phyloP scores from a whole-genome alignment of 1,140 invertebrate species.

The Drosophila kohkoa region DNA sequence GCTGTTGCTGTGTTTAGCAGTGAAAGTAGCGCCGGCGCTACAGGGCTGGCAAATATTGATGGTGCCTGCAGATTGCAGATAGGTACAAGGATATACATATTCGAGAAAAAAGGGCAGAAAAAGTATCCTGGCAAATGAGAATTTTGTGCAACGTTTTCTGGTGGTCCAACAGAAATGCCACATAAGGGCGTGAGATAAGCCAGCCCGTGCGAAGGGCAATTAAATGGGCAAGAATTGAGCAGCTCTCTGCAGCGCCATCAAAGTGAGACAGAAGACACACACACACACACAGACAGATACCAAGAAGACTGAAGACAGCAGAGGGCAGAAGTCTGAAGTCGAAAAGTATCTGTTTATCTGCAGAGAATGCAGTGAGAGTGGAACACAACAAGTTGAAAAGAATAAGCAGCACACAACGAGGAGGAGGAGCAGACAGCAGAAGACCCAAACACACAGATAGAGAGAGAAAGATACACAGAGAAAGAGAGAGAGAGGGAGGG shows the following conservation, averaged over 20 bases:
- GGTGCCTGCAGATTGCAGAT: constrained; percentile 40
- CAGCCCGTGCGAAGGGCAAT: constrained; percentile 65
- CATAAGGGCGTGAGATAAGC: constrained; percentile 56
- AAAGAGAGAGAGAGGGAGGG: constrained; percentile 3
- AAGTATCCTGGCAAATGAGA: constrained; percentile 22
- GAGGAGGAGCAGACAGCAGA: constrained; percentile 46
- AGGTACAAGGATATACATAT: constrained; percentile 24
- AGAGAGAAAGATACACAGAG: constrained; percentile 27
- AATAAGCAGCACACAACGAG: constrained; percentile 55
- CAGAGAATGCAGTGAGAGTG: constrained; percentile 50
- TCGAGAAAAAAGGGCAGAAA: not conserved
- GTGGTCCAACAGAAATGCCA: constrained; percentile 53
- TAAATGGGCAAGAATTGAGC: constrained; percentile 73
- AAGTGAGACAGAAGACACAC: constrained; percentile 19
- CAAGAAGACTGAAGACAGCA: constrained; percentile 10
- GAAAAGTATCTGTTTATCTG: constrained; percentile 64
- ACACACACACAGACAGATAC: constrained; percentile 16
- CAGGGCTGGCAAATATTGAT: constrained; percentile 50
- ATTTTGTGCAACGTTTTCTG: constrained; percentile 42
- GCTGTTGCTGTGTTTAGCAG: constrained; percentile 30
- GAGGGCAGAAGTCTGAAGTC: not conserved
- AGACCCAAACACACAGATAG: constrained; percentile 17
- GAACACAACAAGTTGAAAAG: constrained; percentile 52
- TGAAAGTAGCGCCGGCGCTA: constrained; percentile 75
- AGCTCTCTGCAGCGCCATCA: constrained; percentile 19